Evolutionary conservation across 2,113 vertebrate genomes (phyloP), one percentile per base, ranked within the genome.

Genomic region (Dipodomys stephensi): DNA sequence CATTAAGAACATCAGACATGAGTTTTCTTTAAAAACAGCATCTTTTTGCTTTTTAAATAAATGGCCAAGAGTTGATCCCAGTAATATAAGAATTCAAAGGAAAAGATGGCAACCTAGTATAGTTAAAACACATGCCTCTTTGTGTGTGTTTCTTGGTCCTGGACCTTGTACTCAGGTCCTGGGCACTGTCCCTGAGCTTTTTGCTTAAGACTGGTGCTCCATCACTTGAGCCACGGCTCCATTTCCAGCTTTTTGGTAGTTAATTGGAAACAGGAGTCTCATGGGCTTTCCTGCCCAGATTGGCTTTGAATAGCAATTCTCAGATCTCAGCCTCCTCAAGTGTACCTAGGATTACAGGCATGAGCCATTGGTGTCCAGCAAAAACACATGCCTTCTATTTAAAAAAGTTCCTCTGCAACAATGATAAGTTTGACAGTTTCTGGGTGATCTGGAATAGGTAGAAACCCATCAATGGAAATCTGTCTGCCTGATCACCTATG

Each of bases 401-500:
- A 25, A 74, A 53, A 28, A 87, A 73, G 13, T 39, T 12, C 7
- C 69, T 83, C 7, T 71, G 15, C 27, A 71, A 60, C n/a, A 88
- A 80, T 71, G 80, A 27, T 76, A 74, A 39, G 74, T 87, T 62
- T 68, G 19, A 80, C 12, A 91, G 27, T 78, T 93, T 71, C 64
- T 64, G 2, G 30, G 35, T 83, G 92, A 80, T 95, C 65, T 86
- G 85, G n/a, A 88, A 79, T 30, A 88, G 84, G 73, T 68, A 88
- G 93, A 91, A 83, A 95, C 93, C 89, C 94, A 79, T 57, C 76
- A 93, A 78, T 77, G 91, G 90, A 91, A 96, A 94, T 96, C 82
- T 97, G 94, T 94, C 89, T 96, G 93, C 95, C 95, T 93, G 93
- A 86, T 87, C 87, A 93, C 92, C 96, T 94, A 76, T 73, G 88